phyloP scores from a whole-genome alignment of 2,113 vertebrate species.

The Notiomystis cincta region DNA sequence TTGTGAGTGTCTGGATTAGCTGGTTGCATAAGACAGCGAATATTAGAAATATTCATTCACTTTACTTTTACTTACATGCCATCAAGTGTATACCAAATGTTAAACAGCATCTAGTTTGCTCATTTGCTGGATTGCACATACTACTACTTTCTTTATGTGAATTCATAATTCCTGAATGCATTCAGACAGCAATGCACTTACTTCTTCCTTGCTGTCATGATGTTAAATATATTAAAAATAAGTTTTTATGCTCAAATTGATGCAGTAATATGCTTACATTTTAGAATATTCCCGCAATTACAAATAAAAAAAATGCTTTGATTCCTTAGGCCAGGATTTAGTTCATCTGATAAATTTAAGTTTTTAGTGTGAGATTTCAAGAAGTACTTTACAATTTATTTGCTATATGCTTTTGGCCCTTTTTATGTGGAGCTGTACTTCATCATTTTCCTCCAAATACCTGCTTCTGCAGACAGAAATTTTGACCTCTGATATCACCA shows the following conservation, averaged over 20 bases:
- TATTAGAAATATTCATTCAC: not conserved
- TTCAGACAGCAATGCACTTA: not conserved
- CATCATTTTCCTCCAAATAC: conserved; percentile 43
- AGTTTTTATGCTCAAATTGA: not conserved
- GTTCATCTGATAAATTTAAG: conserved; percentile 1
- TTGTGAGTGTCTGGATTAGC: not conserved
- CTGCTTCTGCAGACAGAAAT: conserved; percentile 42
- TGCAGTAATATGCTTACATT: not conserved
- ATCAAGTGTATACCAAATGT: not conserved
- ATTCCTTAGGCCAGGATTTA: conserved; percentile 15
- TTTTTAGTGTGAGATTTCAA: conserved; percentile 40
- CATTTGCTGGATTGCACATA: not conserved
- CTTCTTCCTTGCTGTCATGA: not conserved
- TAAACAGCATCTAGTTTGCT: not conserved
- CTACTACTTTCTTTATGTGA: not conserved
- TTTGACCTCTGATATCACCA: conserved; percentile 58
- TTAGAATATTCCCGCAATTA: not conserved
- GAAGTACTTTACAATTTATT: conserved; percentile 20
- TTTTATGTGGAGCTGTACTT: conserved; percentile 30
- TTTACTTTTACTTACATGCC: not conserved
- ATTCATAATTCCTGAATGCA: not conserved
- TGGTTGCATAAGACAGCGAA: not conserved
- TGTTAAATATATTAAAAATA: conserved; percentile 7
- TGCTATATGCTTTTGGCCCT: conserved; percentile 28
- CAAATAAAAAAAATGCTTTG: not conserved